These are phyloP conservation scores for Catharus fuscescens DNA, from an alignment of 2,113 vertebrate species.

Conservation along the genomic window DNA sequence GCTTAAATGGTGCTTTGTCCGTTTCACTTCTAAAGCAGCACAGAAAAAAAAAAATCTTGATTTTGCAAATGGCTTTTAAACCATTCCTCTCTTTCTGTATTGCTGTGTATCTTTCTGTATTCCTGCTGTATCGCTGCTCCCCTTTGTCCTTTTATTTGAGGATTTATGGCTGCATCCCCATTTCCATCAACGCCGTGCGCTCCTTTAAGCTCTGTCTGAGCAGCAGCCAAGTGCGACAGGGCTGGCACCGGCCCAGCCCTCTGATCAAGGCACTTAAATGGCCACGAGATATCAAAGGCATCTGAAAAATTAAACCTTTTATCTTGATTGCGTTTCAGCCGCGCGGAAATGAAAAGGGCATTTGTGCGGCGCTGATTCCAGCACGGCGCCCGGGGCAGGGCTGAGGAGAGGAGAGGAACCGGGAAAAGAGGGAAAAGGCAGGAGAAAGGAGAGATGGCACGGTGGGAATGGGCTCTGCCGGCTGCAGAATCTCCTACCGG, in stretches of 20 bases:
- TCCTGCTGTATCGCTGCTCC: not conserved
- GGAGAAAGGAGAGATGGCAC: no score
- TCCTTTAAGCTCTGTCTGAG: not conserved
- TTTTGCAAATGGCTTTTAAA: not conserved
- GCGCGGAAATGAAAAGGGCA: not conserved
- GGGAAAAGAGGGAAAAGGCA: no score
- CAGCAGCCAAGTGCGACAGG: not conserved
- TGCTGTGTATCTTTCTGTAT: not conserved
- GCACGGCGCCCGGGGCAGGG: not conserved
- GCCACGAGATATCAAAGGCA: not conserved
- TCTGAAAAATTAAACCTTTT: conserved; percentile 22
- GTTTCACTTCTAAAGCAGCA: not conserved
- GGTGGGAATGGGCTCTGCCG: not conserved
- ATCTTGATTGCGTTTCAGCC: not conserved
- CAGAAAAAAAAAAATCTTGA: not conserved
- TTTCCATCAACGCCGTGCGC: accelerated
- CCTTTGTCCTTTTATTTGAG: not conserved
- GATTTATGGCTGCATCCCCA: not conserved
- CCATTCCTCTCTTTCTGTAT: no score
- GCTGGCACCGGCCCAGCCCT: not conserved
- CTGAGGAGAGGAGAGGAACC: not conserved
- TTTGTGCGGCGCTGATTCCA: not conserved
- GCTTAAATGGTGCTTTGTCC: not conserved
- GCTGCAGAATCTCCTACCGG: accelerated
- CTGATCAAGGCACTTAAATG: not conserved